Base-by-base conservation (phyloP, 2,888 invertebrate genomes). In the Argyra leucocephala region DNA sequence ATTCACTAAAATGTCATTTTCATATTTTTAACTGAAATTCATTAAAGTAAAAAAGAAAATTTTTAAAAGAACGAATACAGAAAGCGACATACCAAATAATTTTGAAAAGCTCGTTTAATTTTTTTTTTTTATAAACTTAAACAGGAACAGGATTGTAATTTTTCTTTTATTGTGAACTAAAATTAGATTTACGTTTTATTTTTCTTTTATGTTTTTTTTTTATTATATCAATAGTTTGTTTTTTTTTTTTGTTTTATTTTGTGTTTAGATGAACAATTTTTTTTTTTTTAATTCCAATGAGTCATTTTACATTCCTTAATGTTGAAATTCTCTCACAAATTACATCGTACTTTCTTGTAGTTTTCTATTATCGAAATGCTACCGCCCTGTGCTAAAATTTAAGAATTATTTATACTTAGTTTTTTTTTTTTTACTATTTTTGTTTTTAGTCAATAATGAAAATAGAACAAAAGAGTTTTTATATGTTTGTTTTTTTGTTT, bases 1-100 rank as follows among this genome's bases (percentile, higher is more conserved):
- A 48, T 48, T 48, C 48, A 48, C 48, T 48, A 48, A 48, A 48
- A 48, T 48, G 48, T 48, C 48, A 48, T 48, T 48, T 48, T 48
- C 48, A 48, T 48, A 48, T 48, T n/a, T n/a, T 48, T 48, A 48
- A 48, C 4, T 48, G 48, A 48, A 48, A 48, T 18, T 48, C 15
- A 48, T 7, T 7, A 31, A 31, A 7, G 10, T 7, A 31, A 31
- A 31, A n/a, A 48, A 48, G 48, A 48, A 48, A 48, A 48, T 37
- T 37, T 26, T 26, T 4, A 48, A 48, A 48, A 18, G 48, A 18
- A n/a, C 48, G 48, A 48, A 48, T n/a, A 48, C 12, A 48, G 15
- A 15, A 48, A 48, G 31, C 31, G 15, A 18, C 15, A 48, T 18
- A 15, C 48, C 48, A 48, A 48, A 15, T 15, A 48, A 12, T 48